phyloP scores from a whole-genome alignment of 2,888 invertebrate species.

The Escarpia spicata region DNA sequence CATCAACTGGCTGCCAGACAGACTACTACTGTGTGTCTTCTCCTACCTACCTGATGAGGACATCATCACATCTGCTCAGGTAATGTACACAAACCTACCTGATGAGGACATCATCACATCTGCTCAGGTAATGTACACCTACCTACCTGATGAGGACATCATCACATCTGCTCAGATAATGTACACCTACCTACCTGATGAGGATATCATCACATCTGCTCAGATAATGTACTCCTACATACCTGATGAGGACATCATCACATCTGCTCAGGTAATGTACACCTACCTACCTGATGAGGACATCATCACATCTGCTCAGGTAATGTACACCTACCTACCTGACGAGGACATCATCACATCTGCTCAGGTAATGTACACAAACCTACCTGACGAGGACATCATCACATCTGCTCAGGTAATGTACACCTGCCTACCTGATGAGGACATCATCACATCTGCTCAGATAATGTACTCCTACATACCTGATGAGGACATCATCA shows the following conservation, averaged over 20 bases:
- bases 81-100: conserved; percentile 46
- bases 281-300: conserved; percentile 49
- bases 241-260: conserved; percentile 47
- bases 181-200: conserved; percentile 45
- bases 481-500: conserved; percentile 47
- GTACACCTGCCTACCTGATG: conserved; percentile 45
- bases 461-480: conserved; percentile 49
- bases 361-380: conserved; percentile 49
- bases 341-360: conserved; percentile 47
- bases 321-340: conserved; percentile 46
- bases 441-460: conserved; percentile 47
- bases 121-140: conserved; percentile 49
- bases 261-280: conserved; percentile 47
- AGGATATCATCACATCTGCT: conserved; percentile 47
- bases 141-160: conserved; percentile 49
- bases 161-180: conserved; percentile 48
- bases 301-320: conserved; percentile 48
- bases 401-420: conserved; percentile 48
- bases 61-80: conserved; percentile 49
- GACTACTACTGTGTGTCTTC: conserved; percentile 55
- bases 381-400: conserved; percentile 50
- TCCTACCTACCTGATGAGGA: conserved; percentile 50
- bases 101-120: conserved; percentile 47
- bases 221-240: conserved; percentile 50
- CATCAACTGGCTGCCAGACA: conserved; percentile 57